These are phyloP conservation scores for Diachasma alloeum DNA, from an alignment of 1,140 invertebrate genomes.

Conservation along the genomic window DNA sequence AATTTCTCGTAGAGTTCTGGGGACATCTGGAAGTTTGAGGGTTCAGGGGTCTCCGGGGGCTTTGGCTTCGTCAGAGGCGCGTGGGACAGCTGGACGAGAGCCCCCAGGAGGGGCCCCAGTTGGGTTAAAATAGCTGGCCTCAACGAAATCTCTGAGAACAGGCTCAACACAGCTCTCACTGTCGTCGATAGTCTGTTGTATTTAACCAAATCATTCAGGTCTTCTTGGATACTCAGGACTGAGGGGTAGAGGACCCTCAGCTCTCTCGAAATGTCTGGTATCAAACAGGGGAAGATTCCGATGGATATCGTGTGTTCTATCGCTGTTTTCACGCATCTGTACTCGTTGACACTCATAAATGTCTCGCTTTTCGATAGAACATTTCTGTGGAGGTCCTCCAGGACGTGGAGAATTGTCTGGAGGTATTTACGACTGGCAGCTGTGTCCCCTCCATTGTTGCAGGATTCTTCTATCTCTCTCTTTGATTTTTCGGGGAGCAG, in stretches of 20 bases:
- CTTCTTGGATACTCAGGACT: constrained; percentile 37
- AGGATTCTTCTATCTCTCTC: background rate
- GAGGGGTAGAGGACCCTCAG: constrained; percentile 57
- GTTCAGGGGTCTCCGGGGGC: background rate
- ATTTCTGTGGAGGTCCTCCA: constrained; percentile 37
- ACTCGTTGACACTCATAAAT: constrained; percentile 69
- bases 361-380: constrained; percentile 51
- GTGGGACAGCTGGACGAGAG: constrained; percentile 75
- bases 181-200: constrained; percentile 53
- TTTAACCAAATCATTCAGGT: constrained; percentile 52
- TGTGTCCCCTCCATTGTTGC: background rate
- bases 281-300: constrained; percentile 72
- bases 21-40: constrained; percentile 47
- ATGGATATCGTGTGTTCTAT: constrained; percentile 71
- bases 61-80: constrained; percentile 71
- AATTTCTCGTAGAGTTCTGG: constrained; percentile 65
- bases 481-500: background rate
- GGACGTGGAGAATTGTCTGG: constrained; percentile 37
- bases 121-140: constrained; percentile 55
- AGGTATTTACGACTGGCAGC: background rate
- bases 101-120: constrained; percentile 68
- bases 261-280: constrained; percentile 72
- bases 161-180: constrained; percentile 50
- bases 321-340: constrained; percentile 63
- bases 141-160: constrained; percentile 54